Conservation (phyloP, 2,113 vertebrate genomes). For the Platysteira castanea region DNA sequence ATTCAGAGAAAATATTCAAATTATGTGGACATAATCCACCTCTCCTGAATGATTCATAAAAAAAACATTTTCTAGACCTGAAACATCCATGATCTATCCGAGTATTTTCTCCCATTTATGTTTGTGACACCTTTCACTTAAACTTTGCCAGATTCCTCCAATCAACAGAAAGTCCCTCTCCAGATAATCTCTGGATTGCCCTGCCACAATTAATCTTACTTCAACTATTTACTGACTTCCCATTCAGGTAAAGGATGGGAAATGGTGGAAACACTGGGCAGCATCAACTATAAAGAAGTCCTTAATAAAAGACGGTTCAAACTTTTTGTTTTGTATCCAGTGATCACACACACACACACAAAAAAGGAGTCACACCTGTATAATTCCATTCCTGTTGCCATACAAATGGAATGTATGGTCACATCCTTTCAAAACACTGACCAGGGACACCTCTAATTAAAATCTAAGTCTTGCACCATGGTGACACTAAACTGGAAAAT, state of each 20-base stretch:
- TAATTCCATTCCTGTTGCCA: neutral
- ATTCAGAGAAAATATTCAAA: neutral
- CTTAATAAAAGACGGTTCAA: neutral
- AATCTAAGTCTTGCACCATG: neutral
- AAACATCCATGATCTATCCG: neutral
- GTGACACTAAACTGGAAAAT: neutral
- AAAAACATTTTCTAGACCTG: neutral
- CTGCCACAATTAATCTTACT: neutral
- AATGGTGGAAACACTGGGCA: neutral
- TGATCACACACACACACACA: neutral
- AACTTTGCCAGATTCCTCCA: neutral
- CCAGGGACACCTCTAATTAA: neutral
- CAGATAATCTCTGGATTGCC: neutral
- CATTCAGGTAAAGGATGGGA: neutral
- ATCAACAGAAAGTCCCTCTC: neutral
- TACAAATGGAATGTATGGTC: neutral
- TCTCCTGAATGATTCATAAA: neutral
- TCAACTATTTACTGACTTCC: neutral
- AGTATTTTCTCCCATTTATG: neutral
- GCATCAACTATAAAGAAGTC: neutral
- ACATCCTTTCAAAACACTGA: neutral
- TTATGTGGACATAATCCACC: neutral
- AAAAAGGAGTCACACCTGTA: neutral
- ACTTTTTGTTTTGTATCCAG: neutral
- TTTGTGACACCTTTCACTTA: neutral